Base-by-base conservation (phyloP, 2,113 vertebrate species). In the Laterallus jamaicensis region DNA sequence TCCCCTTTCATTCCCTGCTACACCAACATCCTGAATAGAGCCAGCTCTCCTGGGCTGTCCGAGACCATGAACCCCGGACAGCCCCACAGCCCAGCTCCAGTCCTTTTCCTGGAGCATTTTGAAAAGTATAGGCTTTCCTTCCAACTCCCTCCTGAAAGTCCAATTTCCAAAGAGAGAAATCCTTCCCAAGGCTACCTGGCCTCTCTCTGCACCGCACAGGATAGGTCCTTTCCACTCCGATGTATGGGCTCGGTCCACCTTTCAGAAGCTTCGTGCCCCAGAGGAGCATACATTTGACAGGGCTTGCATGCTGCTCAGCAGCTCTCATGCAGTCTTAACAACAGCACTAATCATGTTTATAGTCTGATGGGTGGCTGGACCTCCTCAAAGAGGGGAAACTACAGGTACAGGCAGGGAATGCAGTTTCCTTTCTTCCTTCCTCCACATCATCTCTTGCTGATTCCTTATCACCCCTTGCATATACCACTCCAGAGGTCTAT, bases 301-400 rank as follows among this genome's bases (percentile, higher is more conserved):
- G 49, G 10, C 32, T 86, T 0, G 0, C 12, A 4, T 0, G 0
- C 69, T 74, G 74, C 56, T 87, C 31, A 18, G 78, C 0, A 2
- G 76, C 68, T 91, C 24, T 58, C 42, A 8, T 1, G 0, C n/a
- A 44, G 76, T 54, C 4, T 0, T 28, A 1, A 1, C 16, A 31
- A 77, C 71, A 69, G 16, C 44, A 59, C 35, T 11, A 2, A 50
- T 74, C 5, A 1, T 1, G 0, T 14, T 50, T 44, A 70, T 50
- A 25, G 35, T 9, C 49, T 82, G 75, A 50, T 0, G 0, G 8
- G 32, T 20, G 15, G 40, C 32, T 31, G 29, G 37, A 55, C 42
- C 39, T 77, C 63, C 28, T 42, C 40, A 67, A 28, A 68, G n/a
- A 0, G 20, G 19, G 7, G 58, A 32, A 66, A 6, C 44, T 32